Base-by-base conservation (phyloP, 1,140 invertebrate genomes). In the Cydia strobilella region DNA sequence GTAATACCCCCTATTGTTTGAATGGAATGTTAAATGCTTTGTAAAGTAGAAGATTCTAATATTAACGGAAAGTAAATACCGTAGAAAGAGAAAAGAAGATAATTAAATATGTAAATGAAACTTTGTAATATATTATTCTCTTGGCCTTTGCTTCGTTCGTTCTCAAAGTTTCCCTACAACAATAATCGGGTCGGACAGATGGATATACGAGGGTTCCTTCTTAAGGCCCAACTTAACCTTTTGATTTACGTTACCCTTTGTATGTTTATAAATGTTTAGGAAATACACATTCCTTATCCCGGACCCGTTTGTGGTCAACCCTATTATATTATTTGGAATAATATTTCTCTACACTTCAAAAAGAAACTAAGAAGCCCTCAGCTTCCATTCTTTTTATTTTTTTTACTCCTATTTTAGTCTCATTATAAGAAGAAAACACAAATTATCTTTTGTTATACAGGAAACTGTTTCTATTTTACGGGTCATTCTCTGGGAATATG, bases 171-270 rank as follows among this genome's bases (percentile, higher is more conserved):
- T 15, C 13, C 10, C 15, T 31, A 1, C 23, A 31, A 20, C 31
- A 31, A 62, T 65, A 59, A 59, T 59, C 18, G 54, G 54, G 54
- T 10, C 54, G 10, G 54, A 59, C 54, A 59, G 54, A 59, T 59
- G 54, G 51, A 23, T 12, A 63, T 65, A 65, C 65, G 31, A 42
- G 65, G 7, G 65, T 35, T 10, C n/a, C 6, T 39, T 35, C 12
- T 35, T 20, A 31, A 69, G 65, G 15, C 27, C 12, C 65, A 10
- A 66, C 65, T 69, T 69, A 35, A 69, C 65, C 65, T 69, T 69
- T 42, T 59, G 65, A 69, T 69, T 69, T 39, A 69, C 27, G 65
- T 35, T 35, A 18, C 27, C 65, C 65, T 69, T 69, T 69, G 65
- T 69, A 35, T 42, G 7, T 69, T 69, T 69, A 69, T 69, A 23